phyloP scores from a whole-genome alignment of 2,113 vertebrate species.

The Cariama cristata region DNA sequence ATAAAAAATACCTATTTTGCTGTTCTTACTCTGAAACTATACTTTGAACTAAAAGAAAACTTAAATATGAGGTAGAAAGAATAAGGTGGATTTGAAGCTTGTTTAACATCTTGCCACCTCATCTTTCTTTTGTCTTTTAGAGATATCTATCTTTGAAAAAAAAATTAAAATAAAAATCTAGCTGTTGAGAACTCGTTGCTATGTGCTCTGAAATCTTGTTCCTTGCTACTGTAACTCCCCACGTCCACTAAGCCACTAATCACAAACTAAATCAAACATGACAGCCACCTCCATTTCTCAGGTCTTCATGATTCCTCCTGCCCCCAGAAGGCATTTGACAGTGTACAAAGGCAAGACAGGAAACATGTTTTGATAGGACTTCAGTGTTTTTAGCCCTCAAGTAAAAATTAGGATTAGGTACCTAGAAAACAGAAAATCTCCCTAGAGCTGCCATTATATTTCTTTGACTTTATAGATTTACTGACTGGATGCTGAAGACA shows the following conservation, averaged over 20 bases:
- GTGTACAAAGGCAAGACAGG: background rate
- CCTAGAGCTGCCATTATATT: background rate
- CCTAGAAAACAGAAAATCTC: conserved; percentile 22
- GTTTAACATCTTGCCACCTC: background rate
- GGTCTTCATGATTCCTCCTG: background rate
- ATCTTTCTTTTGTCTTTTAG: background rate
- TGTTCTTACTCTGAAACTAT: conserved; percentile 47
- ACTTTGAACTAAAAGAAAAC: background rate
- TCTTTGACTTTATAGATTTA: conserved; percentile 1
- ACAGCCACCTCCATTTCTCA: background rate
- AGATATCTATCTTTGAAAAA: background rate
- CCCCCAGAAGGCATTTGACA: background rate
- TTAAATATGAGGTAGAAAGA: background rate
- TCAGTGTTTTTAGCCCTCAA: background rate
- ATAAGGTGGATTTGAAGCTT: background rate
- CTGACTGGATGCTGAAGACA: background rate
- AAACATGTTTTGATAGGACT: background rate
- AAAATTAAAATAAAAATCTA: background rate
- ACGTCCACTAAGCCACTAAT: background rate
- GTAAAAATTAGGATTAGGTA: background rate
- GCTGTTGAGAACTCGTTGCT: background rate
- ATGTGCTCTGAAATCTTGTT: background rate
- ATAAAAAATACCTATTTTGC: conserved; percentile 49
- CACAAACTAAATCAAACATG: conserved; percentile 14
- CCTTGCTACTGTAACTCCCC: background rate